Evolutionary conservation across 2,797 vertebrate species (phyloP), one percentile per base, ranked within the genome.

Genomic region (Anableps anableps): DNA sequence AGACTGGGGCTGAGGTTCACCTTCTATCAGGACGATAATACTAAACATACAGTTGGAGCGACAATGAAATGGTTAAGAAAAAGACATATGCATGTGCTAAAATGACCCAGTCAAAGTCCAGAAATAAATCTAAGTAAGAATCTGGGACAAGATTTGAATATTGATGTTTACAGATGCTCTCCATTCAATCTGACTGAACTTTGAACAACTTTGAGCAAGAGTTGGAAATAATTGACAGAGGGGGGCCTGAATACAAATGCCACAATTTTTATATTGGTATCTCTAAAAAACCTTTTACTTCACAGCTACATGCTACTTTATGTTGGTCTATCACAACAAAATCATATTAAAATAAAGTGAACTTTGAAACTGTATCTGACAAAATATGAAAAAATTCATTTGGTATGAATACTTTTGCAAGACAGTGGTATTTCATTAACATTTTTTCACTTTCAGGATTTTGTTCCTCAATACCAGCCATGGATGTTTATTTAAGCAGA

Each of bases 401-500:
- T 34, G 7, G 10, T 68, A 41, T 19, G 64, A 23, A 41, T 11
- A 68, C 21, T 21, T 38, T 68, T 70, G 66, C 13, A n/a, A 43
- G 38, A 45, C 4, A n/a, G 26, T 8, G 13, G 26, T 29, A 45
- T 45, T 29, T 26, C 43, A 21, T 8, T n/a, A 45, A 29, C 26
- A 26, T 17, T 29, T 71, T 71, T 45, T 71, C 45, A 11, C 41
- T 29, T 29, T 8, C 26, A 45, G 21, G 13, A 17, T 71, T 71
- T 71, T 1, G 68, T 45, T 45, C 41, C 66, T 43, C 38, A 70
- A 43, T 70, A n/a, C 7, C 38, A 26, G 21, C 34, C 9, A 3
- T 1, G 38, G 23, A 29, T n/a, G 36, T 47, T 19, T 74, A 26
- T 2, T 72, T 1, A 80, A 84, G 85, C 76, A 79, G 79, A 86